Percentiles rank a stretch among this genome's conserved stretches.
Evolutionary conservation across 2,888 invertebrate genomes (phyloP).

Genomic region (Heliconius charithonia): DNA sequence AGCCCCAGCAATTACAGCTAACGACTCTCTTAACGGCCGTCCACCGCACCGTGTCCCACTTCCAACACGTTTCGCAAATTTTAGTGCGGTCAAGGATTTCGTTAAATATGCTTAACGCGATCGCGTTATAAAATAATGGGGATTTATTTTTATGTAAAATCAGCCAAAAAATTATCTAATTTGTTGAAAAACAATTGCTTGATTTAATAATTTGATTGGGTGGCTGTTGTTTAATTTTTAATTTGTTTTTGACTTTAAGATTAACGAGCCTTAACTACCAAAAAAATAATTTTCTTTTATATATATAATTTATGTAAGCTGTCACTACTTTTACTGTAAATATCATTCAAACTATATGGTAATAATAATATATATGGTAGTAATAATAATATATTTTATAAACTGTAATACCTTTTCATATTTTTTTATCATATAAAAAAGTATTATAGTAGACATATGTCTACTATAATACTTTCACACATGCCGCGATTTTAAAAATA

Average conservation of each 20-base stretch:
- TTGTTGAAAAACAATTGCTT: background rate
- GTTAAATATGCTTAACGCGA: background rate
- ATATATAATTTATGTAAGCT: no score
- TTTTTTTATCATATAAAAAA: no score
- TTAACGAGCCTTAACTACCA: background rate
- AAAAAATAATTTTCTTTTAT: no score
- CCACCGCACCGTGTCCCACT: constrained; percentile 30
- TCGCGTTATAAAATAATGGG: constrained; percentile 1
- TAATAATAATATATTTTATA: no score
- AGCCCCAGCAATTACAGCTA: constrained; percentile 33
- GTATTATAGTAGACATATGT: no score
- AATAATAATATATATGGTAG: no score
- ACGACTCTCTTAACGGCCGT: constrained; percentile 35
- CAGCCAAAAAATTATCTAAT: background rate
- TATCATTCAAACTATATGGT: no score
- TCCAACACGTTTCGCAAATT: constrained; percentile 24
- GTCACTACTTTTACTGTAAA: no score
- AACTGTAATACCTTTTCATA: no score
- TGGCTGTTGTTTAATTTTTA: background rate
- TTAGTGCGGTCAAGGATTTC: constrained; percentile 18
- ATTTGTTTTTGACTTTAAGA: background rate
- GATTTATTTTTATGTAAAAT: background rate
- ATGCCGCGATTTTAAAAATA: no score
- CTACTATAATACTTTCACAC: no score
- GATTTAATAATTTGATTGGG: background rate